Evolutionary conservation across 2,888 invertebrate genomes (phyloP), one percentile per base, ranked within the genome.

Genomic region (Argyresthia goedartella): DNA sequence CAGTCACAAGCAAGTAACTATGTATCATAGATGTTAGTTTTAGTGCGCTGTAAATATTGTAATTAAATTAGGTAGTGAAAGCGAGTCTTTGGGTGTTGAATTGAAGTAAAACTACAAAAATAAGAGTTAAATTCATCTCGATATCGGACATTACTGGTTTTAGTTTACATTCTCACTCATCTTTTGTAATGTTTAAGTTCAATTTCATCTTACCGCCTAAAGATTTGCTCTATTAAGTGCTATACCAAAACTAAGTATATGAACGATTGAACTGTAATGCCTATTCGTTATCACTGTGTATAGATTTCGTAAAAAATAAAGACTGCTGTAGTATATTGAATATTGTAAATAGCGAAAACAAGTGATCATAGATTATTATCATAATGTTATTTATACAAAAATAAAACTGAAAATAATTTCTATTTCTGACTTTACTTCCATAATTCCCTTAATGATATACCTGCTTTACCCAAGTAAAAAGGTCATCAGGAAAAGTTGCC

Each of bases 241-340:
- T 84, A 85, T 82, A 86, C 86, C 85, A 86, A 86, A 85, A 76
- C 73, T 81, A 81, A 81, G 73, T 82, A 81, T 81, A 79, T 79
- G 71, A 81, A 74, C 71, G 76, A 77, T 79, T 77, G 50, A 50
- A 50, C 50, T 50, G 41, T 48, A 80, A 78, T 81, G 84, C 82
- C 85, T 81, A 80, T 81, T 81, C 76, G 81, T 84, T 84, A 85
- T 85, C 76, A 73, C 13, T 81, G 81, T 85, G 84, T 81, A 85
- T 84, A 86, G 84, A 74, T 73, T 72, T 72, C 66, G 71, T 72
- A 72, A 76, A 82, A 84, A 84, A 79, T 84, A 86, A 91, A 91
- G 87, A 87, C 86, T 86, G 86, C 87, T 87, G 86, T 87, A 87
- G 84, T 71, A 85, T 85, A 86, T 87, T 77, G 76, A 76, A 71